These are phyloP conservation scores for Aricia agestis DNA, from an alignment of 1,140 invertebrate species.

Conservation along the genomic window DNA sequence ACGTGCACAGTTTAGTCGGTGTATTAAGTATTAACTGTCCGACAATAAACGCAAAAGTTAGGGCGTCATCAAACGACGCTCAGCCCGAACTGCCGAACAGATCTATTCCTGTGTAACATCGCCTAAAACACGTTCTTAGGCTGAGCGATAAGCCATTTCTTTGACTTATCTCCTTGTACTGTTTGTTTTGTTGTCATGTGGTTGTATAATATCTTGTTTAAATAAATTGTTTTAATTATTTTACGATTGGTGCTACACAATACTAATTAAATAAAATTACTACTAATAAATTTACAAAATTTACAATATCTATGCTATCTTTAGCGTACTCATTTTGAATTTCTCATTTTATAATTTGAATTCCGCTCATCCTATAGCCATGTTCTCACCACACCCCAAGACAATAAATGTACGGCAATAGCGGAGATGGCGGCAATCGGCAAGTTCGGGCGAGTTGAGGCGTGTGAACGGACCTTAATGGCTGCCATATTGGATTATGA, in stretches of 20 bases:
- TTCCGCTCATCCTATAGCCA: neutral
- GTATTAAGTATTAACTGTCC: neutral
- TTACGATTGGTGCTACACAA: too few relatives aligned
- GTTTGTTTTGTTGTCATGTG: neutral
- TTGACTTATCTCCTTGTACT: neutral
- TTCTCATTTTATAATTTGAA: neutral
- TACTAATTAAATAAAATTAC: too few relatives aligned
- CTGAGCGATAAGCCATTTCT: slow-evolving; percentile 7
- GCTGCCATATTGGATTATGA: slow-evolving; percentile 4
- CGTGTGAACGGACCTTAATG: slow-evolving; percentile 6
- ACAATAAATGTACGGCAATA: slow-evolving; percentile 57
- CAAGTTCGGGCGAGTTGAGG: slow-evolving; percentile 22
- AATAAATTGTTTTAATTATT: neutral
- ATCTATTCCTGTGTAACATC: slow-evolving; percentile 30
- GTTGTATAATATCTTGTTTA: neutral
- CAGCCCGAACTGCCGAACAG: slow-evolving; percentile 30
- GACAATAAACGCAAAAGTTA: neutral
- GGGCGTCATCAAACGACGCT: slow-evolving; percentile 29
- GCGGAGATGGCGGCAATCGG: slow-evolving; percentile 51
- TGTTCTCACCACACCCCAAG: slow-evolving; percentile 16
- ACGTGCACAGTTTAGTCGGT: slow-evolving; percentile 18
- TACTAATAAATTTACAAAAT: too few relatives aligned
- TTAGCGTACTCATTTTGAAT: neutral
- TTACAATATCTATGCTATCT: too few relatives aligned
- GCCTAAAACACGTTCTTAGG: neutral